Conservation (phyloP, 2,797 vertebrate species). For the Loris lydekkerianus region DNA sequence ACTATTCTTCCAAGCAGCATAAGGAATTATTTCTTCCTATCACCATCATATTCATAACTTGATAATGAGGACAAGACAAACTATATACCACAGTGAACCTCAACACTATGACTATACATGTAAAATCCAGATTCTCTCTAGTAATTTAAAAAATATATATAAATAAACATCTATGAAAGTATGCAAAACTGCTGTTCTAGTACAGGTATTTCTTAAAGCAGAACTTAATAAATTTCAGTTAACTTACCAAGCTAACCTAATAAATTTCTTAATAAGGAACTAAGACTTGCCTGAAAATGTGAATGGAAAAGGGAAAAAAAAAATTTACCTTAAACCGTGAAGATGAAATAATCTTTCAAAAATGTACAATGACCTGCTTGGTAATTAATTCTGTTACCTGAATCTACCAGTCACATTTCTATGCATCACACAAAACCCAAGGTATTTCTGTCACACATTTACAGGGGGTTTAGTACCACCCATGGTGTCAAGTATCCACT, state of each 20-base stretch:
- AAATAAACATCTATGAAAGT: neutral
- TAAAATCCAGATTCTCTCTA: neutral
- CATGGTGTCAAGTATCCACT: neutral
- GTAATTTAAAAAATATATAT: neutral
- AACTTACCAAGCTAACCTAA: too few relatives aligned
- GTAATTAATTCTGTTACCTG: conserved; percentile 25
- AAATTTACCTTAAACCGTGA: neutral
- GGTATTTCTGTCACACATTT: neutral
- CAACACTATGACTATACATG: neutral
- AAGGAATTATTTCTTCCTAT: conserved; percentile 1
- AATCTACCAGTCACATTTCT: conserved; percentile 12
- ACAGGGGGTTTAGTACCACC: neutral
- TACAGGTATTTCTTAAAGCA: neutral
- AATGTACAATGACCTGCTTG: neutral
- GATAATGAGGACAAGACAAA: neutral
- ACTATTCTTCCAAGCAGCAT: neutral
- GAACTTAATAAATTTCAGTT: too few relatives aligned
- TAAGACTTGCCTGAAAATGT: conserved; percentile 17
- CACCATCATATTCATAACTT: conserved; percentile 12
- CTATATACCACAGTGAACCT: neutral
- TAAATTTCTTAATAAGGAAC: neutral
- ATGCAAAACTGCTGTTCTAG: neutral
- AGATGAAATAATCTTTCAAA: conserved; percentile 39
- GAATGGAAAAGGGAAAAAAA: neutral
- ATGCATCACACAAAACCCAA: conserved; percentile 36